phyloP scores from a whole-genome alignment of 2,888 invertebrate species.

The Cepaea hortensis region DNA sequence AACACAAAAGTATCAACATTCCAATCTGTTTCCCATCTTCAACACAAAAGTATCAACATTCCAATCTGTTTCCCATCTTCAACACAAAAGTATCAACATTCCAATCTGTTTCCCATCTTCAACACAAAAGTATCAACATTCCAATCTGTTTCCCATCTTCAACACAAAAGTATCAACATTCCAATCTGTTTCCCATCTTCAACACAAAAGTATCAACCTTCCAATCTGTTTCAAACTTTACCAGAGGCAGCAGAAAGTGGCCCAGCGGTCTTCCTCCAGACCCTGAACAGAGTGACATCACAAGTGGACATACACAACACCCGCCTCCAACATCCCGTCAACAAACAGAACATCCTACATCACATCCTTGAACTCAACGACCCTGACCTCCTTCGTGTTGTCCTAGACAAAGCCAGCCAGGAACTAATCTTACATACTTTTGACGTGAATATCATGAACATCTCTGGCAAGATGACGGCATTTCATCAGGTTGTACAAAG shows the following conservation, averaged over 20 bases:
- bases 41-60: not conserved
- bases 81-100: not conserved
- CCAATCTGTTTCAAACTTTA: not conserved
- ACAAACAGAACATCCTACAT: constrained; percentile 62
- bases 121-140: not conserved
- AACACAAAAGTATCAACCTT: not conserved
- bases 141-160: not conserved
- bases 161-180: not conserved
- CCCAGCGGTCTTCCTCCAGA: constrained; percentile 18
- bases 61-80: not conserved
- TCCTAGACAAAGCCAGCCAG: constrained; percentile 47
- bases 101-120: not conserved
- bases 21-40: not conserved
- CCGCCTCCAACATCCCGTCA: constrained; percentile 51
- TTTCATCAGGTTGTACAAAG: constrained; percentile 69
- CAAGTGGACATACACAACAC: constrained; percentile 8
- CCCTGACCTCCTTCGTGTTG: constrained; percentile 50
- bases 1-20: not conserved
- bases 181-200: not conserved
- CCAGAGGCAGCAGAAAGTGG: constrained; percentile 36
- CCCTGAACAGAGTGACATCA: constrained; percentile 10
- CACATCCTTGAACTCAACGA: constrained; percentile 58
- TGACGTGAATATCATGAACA: constrained; percentile 55
- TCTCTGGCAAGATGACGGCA: constrained; percentile 63
- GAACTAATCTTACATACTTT: constrained; percentile 58